Evolutionary conservation across 2,888 invertebrate genomes (phyloP).

Genomic region (Hyposoter dolosus): DNA sequence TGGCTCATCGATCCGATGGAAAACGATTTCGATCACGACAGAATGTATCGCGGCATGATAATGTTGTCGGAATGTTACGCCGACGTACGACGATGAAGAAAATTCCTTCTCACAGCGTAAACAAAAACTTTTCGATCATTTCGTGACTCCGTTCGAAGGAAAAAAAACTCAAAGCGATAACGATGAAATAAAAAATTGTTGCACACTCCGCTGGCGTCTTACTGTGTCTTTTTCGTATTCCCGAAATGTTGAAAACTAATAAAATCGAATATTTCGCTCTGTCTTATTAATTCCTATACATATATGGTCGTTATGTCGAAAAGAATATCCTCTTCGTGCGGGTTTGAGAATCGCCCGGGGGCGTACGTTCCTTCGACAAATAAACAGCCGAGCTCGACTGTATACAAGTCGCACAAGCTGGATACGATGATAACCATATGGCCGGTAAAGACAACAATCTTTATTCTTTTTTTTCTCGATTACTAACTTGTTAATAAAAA

Average conservation of each 20-base stretch:
- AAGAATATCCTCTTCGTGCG: slow-evolving; percentile 81
- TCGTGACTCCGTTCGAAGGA: no score
- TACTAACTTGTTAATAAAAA: neutral
- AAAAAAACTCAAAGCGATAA: neutral
- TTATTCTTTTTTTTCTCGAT: slow-evolving; percentile 56
- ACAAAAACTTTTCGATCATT: neutral
- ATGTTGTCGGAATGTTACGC: slow-evolving; percentile 80
- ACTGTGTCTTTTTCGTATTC: slow-evolving; percentile 18
- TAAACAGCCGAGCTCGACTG: slow-evolving; percentile 81
- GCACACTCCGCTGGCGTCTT: neutral
- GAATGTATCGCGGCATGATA: slow-evolving; percentile 81
- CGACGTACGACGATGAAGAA: slow-evolving; percentile 64
- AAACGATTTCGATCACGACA: slow-evolving; percentile 78
- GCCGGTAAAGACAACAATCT: slow-evolving; percentile 77
- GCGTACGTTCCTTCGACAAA: slow-evolving; percentile 81
- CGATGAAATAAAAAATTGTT: neutral
- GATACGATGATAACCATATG: slow-evolving; percentile 84
- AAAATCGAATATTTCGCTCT: slow-evolving; percentile 83
- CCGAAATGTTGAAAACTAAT: slow-evolving; percentile 82
- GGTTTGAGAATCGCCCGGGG: slow-evolving; percentile 75
- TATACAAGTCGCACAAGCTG: slow-evolving; percentile 77
- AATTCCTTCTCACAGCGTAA: no score
- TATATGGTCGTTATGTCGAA: slow-evolving; percentile 32
- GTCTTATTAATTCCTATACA: slow-evolving; percentile 76
- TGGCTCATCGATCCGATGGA: slow-evolving; percentile 74